Evolutionary conservation across 2,113 vertebrate genomes (phyloP).

Genomic region (Dasyurus viverrinus): DNA sequence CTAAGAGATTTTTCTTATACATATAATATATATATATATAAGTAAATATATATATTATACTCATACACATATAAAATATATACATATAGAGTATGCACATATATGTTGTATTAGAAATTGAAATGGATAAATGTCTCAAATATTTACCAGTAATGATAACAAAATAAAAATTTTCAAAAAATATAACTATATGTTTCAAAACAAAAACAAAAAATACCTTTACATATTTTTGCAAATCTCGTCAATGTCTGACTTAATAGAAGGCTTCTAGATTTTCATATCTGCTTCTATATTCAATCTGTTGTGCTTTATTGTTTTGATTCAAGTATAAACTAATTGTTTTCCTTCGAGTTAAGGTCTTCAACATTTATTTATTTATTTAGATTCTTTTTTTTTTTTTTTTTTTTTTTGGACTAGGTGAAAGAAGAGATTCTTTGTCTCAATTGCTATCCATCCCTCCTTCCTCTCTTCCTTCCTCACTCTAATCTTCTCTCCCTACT

Average conservation of each 20-base stretch:
- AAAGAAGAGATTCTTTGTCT: too few relatives aligned
- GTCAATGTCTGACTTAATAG: not conserved
- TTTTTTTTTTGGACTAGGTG: too few relatives aligned
- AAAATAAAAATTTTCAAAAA: not conserved
- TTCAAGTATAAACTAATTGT: not conserved
- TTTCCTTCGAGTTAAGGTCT: too few relatives aligned
- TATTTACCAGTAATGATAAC: not conserved
- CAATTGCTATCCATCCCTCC: too few relatives aligned
- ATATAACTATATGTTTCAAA: not conserved
- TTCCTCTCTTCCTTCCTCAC: too few relatives aligned
- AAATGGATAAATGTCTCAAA: not conserved
- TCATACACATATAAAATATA: not conserved
- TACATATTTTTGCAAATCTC: not conserved
- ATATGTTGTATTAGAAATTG: not conserved
- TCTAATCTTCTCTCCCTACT: too few relatives aligned
- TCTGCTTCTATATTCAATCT: not conserved
- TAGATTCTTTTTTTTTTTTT: too few relatives aligned
- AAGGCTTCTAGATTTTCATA: not conserved
- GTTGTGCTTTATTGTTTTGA: not conserved
- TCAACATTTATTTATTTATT: too few relatives aligned
- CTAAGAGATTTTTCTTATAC: not conserved
- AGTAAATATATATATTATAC: not conserved
- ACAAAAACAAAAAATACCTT: not conserved
- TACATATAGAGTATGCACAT: not conserved
- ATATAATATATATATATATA: not conserved